Evolutionary conservation across 2,888 invertebrate species (phyloP), one percentile per base, ranked within the genome.

Genomic region (Cheilosia scutellata): DNA sequence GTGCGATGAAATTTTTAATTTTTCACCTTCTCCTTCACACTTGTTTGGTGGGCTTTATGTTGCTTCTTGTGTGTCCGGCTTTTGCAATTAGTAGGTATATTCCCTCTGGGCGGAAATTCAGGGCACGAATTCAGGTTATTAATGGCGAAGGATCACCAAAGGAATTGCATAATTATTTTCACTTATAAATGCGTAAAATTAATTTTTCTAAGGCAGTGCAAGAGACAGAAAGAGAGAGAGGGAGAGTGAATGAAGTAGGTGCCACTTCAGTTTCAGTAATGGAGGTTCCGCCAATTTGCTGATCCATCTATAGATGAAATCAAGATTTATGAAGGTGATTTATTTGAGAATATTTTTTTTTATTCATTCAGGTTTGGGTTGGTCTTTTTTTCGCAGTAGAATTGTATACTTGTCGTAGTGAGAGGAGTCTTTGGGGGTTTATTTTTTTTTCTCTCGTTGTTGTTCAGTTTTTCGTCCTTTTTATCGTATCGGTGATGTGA

Each of bases 291-390:
- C 70, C 80, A 84, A 84, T 84, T 84, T 71, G 63, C 86, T 72
- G 76, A 71, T 76, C 51, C 53, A 53, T 74, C 66, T 58, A 53
- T 70, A 60, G 72, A 76, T 71, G 76, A 77, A 86, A 86, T 86
- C 72, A 82, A 72, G 86, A 82, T 86, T 86, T 86, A 86, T 86
- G 62, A 82, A 72, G 82, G 82, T 86, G 82, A 86, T 86, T 86
- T 86, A 86, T 86, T 80, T 76, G 75, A 60, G 60, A 57, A 1
- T 60, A 75, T 65, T 79, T 47, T 65, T 80, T 70, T 79, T 75
- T 65, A 66, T 74, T 68, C 31, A 63, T 65, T 71, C 57, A 55
- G 42, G 16, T 75, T 47, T 42, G 25, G 49, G 25, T 49, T 49
- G 25, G 13, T 20, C 29, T 13, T 33, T 37, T 51, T 62, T 72